Conservation (phyloP, 2,113 vertebrate species). For the Ondatra zibethicus region DNA sequence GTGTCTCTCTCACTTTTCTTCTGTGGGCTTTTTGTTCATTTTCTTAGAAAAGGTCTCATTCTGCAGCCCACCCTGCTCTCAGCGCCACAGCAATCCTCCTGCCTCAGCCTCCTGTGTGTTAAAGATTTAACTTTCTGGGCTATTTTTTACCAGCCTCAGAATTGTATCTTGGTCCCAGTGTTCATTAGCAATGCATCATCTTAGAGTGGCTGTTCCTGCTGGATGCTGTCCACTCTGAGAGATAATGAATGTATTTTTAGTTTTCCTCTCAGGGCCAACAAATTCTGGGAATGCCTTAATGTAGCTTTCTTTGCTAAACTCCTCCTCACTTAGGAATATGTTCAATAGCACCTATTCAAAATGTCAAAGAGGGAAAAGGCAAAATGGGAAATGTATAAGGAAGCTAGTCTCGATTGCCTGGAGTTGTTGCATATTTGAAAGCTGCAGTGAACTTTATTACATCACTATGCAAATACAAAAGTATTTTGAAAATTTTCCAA, state of each 20-base stretch:
- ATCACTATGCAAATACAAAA: constrained; percentile 30
- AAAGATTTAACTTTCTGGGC: not conserved
- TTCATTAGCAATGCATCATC: not conserved
- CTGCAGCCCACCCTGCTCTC: not conserved
- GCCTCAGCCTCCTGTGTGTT: not conserved
- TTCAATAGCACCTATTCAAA: not conserved
- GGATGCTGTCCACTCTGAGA: not conserved
- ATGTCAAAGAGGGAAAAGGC: not conserved
- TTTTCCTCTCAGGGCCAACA: constrained; percentile 47
- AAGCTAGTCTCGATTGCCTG: not conserved
- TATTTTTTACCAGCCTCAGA: not conserved
- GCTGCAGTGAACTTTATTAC: not conserved
- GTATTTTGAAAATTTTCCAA: constrained; percentile 60
- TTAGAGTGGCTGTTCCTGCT: not conserved
- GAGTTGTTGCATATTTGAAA: not conserved
- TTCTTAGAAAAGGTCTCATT: not conserved
- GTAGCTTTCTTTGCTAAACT: not conserved
- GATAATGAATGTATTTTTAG: not conserved
- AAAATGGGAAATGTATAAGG: not conserved
- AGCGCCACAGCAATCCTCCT: not conserved
- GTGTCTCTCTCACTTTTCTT: not conserved
- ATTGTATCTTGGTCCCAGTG: not conserved
- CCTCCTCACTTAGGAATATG: not conserved
- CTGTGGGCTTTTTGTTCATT: not conserved
- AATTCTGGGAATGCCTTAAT: not conserved